Base-by-base conservation (phyloP, 1,140 invertebrate genomes). In the Philopotamus ludificatus region DNA sequence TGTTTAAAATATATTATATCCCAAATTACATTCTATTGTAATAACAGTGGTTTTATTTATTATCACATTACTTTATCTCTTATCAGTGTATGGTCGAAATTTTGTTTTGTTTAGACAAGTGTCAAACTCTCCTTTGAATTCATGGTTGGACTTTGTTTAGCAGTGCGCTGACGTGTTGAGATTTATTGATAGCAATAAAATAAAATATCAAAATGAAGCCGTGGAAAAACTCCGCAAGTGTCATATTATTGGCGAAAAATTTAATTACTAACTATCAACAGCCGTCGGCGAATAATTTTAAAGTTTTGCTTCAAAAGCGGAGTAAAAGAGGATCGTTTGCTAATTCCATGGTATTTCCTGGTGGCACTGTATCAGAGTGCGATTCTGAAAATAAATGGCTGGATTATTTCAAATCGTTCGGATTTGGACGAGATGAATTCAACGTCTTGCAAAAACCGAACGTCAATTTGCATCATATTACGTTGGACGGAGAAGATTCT, bases 331-430 rank as follows among this genome's bases (percentile, higher is more conserved):
- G 82, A 9, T 82, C 77, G 34, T 89, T 86, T 67, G 87, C 91
- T 3, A 87, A 86, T 68, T 77, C 83, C 39, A 86, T 87, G 71
- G 92, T 94, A 10, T 95, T 94, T 79, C 92, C 93, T 42, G 92
- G 93, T 16, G 93, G 93, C 50, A 79, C 83, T 54, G 79, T 83
- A 20, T 85, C 91, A 63, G 70, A 80, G 39, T 78, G 83, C 0
- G 93, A 96, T 75, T 84, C 84, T 22, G 83, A 83, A 60, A 71
- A 79, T 12, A 80, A 86, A 68, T 96, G 93, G 93, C 68, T 86
- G 22, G 74, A 85, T 4, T 74, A 90, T 18, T 91, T 89, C 71
- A 75, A 81, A 22, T 74, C 79, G 1, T 84, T 84, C 71, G 84
- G 85, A 21, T 79, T 83, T 64, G 73, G 76, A 18, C 68, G 76